phyloP scores from a whole-genome alignment of 1,140 invertebrate genomes.

The Scylla paramamosain region DNA sequence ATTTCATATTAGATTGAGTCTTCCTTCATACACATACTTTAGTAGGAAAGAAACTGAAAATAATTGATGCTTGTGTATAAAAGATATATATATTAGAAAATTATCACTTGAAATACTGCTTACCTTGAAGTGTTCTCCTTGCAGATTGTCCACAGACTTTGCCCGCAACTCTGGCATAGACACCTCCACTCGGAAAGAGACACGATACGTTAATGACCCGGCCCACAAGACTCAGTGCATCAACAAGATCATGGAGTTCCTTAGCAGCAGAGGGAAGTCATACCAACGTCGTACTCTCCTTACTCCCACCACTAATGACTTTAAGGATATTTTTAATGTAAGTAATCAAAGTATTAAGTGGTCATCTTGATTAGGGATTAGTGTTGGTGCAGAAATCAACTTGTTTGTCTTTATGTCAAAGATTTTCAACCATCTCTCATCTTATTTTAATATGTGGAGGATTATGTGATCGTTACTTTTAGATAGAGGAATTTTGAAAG shows the following conservation, averaged over 20 bases:
- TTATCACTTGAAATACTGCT: too few relatives aligned
- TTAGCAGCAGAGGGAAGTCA: background rate
- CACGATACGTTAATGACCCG: background rate
- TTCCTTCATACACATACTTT: too few relatives aligned
- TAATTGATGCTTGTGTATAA: too few relatives aligned
- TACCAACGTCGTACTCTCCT: conserved; percentile 52
- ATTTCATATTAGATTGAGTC: too few relatives aligned
- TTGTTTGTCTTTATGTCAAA: too few relatives aligned
- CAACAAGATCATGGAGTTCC: conserved; percentile 67
- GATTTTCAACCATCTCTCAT: too few relatives aligned
- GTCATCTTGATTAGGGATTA: background rate
- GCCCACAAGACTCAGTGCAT: conserved; percentile 49
- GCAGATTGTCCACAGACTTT: conserved; percentile 30
- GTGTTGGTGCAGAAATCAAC: background rate
- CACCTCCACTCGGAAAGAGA: conserved; percentile 31
- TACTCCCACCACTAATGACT: conserved; percentile 70
- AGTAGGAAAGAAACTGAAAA: too few relatives aligned
- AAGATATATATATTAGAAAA: too few relatives aligned
- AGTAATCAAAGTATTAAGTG: background rate
- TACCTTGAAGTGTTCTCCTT: background rate
- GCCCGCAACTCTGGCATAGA: conserved; percentile 35
- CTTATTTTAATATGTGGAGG: too few relatives aligned
- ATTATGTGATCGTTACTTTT: too few relatives aligned
- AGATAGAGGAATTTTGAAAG: too few relatives aligned
- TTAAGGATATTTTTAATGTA: conserved; percentile 69